Evolutionary conservation across 2,888 invertebrate species (phyloP).

Genomic region (Hydroisotoma schaefferi): DNA sequence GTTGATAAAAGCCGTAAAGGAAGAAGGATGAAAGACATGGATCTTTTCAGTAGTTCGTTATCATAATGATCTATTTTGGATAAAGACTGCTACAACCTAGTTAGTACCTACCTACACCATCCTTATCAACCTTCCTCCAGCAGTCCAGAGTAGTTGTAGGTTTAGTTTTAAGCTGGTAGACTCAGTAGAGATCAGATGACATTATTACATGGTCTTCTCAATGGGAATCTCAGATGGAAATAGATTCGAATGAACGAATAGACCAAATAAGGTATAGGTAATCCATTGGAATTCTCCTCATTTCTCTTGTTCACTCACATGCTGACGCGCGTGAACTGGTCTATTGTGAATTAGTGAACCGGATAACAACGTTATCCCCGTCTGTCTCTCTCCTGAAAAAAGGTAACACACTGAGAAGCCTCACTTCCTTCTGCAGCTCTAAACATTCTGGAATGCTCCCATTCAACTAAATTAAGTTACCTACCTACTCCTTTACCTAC

Average conservation of each 20-base stretch:
- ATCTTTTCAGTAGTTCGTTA: too few species aligned
- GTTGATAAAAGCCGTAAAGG: too few species aligned
- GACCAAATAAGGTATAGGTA: neutral
- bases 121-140: too few species aligned
- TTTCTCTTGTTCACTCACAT: conserved; percentile 14
- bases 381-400: conserved; percentile 7
- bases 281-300: conserved; percentile 7
- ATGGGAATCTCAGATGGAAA: neutral
- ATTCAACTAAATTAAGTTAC: conserved; percentile 1
- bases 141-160: too few species aligned
- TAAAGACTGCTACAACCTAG: too few species aligned
- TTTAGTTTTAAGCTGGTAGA: too few species aligned
- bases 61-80: too few species aligned
- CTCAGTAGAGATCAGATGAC: neutral
- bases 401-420: conserved; percentile 11
- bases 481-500: neutral
- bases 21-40: too few species aligned
- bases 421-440: neutral
- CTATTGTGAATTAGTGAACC: conserved; percentile 14
- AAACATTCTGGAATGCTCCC: too few species aligned
- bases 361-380: conserved; percentile 9
- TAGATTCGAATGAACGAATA: neutral
- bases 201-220: neutral
- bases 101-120: too few species aligned
- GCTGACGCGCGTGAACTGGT: conserved; percentile 14